Evolutionary conservation across 2,113 vertebrate genomes (phyloP), one percentile per base, ranked within the genome.

Genomic region (Pachycephala philippinensis): DNA sequence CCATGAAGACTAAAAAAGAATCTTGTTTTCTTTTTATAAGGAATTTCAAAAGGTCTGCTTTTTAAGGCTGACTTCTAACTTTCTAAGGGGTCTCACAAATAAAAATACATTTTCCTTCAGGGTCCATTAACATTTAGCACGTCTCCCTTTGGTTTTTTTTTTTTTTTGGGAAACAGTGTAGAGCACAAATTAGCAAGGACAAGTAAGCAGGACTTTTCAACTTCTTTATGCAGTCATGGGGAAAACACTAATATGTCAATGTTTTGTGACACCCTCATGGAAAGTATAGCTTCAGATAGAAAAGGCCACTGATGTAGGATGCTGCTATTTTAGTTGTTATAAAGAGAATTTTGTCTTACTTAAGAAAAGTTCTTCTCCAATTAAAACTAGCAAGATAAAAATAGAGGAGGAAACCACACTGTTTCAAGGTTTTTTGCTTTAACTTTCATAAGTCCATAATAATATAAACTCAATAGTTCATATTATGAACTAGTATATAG

Each of bases 11-110:
- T 37, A 56, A 88, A 74, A 79, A 63, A 60, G 50, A 87, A 64
- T 39, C 28, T 65, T 77, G 59, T 80, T 95, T 95, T 75, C 68
- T 79, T 95, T 94, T 89, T 81, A 92, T 81, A 93, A 78, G 68
- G 68, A 79, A 39, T 93, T 94, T 95, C 84, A 91, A 79, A 92
- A 90, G 56, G n/a, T 52, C 52, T 89, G 52, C 37, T 89, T 93
- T 95, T 87, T 53, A 74, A 77, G 50, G 47, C 63, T 81, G 45
- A 50, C 83, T 95, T 93, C 54, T 88, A 74, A 61, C 24, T 91
- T 95, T 69, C 18, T 57, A 89, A 91, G 33, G 21, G 44, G 21
- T 90, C 30, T 90, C 21, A 90, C 70, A 83, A 89, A 69, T 40
- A 79, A 92, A 87, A 92, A 63, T 65, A 63, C 0, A 0, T 85